Evolutionary conservation across 2,797 vertebrate species (phyloP).

Genomic region (Myotis myotis): DNA sequence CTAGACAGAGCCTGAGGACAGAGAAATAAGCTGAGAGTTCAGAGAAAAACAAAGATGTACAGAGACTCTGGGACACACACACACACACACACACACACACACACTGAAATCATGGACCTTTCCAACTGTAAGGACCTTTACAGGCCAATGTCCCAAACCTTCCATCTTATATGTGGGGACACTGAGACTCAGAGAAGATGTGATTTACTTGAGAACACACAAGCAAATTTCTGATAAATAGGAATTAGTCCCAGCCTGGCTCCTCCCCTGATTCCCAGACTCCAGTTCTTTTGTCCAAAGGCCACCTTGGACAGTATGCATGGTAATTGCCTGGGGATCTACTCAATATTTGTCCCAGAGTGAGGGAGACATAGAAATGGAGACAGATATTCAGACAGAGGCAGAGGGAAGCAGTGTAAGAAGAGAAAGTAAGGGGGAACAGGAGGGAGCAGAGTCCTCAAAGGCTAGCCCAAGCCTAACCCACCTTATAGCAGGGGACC

Average conservation of each 20-base stretch:
- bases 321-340: not conserved
- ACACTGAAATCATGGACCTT: not conserved
- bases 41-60: not conserved
- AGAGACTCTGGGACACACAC: not conserved
- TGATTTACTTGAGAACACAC: not conserved
- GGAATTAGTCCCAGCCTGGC: not conserved
- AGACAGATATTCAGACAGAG: not conserved
- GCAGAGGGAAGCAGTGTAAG: not conserved
- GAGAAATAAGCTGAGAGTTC: not conserved
- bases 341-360: not conserved
- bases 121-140: not conserved
- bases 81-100: not conserved
- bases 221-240: conserved; percentile 17
- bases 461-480: not conserved
- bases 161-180: not conserved
- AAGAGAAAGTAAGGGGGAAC: not conserved
- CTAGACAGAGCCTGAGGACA: not conserved
- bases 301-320: not conserved
- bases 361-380: not conserved
- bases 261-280: not conserved
- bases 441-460: not conserved
- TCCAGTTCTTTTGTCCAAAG: not conserved
- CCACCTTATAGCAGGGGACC: not conserved
- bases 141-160: not conserved
- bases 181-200: conserved; percentile 13